Evolutionary conservation across 2,888 invertebrate species (phyloP).

Genomic region (Margaritifera margaritifera): DNA sequence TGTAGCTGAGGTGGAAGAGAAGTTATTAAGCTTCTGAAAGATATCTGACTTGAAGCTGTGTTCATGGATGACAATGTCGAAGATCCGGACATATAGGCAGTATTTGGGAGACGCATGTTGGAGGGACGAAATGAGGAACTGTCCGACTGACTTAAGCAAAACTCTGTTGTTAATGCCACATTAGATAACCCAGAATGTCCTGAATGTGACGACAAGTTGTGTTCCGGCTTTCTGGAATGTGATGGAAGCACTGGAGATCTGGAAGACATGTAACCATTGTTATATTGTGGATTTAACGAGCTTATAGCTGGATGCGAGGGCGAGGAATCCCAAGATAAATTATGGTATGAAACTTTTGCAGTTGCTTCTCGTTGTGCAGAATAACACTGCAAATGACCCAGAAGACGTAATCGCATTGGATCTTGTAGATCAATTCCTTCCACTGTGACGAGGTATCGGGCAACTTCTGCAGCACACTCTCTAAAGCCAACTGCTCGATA

Average conservation of each 20-base stretch:
- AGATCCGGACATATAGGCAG: conserved; percentile 31
- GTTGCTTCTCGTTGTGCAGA: conserved; percentile 76
- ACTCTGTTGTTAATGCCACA: conserved; percentile 46
- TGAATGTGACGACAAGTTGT: conserved; percentile 46
- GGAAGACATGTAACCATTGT: conserved; percentile 43
- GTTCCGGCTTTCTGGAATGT: conserved; percentile 55
- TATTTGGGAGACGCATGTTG: conserved; percentile 48
- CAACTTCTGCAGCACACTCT: conserved; percentile 96
- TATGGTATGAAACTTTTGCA: conserved; percentile 60
- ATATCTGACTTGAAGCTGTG: too few species aligned
- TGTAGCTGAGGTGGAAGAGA: conserved; percentile 55
- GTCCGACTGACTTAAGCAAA: conserved; percentile 55
- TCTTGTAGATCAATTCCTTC: conserved; percentile 97
- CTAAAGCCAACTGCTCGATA: conserved; percentile 88
- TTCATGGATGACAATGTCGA: conserved; percentile 52
- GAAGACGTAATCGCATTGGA: conserved; percentile 89
- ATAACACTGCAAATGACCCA: conserved; percentile 96
- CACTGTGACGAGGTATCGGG: conserved; percentile 93
- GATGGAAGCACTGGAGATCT: conserved; percentile 51
- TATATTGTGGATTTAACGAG: conserved; percentile 47
- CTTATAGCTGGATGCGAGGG: conserved; percentile 38
- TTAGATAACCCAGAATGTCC: conserved; percentile 47
- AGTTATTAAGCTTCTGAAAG: conserved; percentile 56
- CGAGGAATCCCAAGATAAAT: conserved; percentile 53
- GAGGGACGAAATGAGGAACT: conserved; percentile 50